Evolutionary conservation across 2,113 vertebrate species (phyloP), one percentile per base, ranked within the genome.

Genomic region (Nasalis larvatus): DNA sequence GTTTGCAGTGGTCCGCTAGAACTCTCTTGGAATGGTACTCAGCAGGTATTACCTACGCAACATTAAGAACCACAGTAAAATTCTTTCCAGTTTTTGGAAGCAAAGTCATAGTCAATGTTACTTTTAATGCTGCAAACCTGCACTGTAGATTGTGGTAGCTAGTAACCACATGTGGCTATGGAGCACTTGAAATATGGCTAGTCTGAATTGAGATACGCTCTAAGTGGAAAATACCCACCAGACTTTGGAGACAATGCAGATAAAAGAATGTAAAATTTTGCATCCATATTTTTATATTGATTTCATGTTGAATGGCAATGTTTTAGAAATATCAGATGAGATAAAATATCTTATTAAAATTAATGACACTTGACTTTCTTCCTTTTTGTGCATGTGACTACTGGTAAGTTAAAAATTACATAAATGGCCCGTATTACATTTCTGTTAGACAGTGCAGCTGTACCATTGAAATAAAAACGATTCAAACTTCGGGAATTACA

Each of bases 281-380:
- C 35, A 73, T 49, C 82, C 8, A 4, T 94, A 58, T 56, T 93
- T 78, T 66, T 73, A 74, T 47, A 71, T 63, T 42, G n/a, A 49
- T 58, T 90, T 76, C 45, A 60, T 77, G 37, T 91, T 73, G 56
- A 85, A 73, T 77, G 73, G 78, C 66, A 94, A 66, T 86, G 30
- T 91, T 97, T 96, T 94, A 37, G 54, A 78, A 69, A n/a, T 60
- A 30, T 9, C 47, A 32, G 37, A n/a, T 83, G 69, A 80, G 54
- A 81, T 66, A 92, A 95, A 96, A 76, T 86, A 21, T 49, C 56
- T 63, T 63, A 80, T 63, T 63, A 86, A 91, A 80, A 92, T 95
- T 56, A 80, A 83, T 86, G 37, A 35, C 4, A 69, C 58, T 32
- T 87, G 30, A 68, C 85, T 86, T 49, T 71, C 32, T 92, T 74